These are phyloP conservation scores for Drosophila truncata DNA, from an alignment of 1,140 invertebrate species.

Conservation along the genomic window DNA sequence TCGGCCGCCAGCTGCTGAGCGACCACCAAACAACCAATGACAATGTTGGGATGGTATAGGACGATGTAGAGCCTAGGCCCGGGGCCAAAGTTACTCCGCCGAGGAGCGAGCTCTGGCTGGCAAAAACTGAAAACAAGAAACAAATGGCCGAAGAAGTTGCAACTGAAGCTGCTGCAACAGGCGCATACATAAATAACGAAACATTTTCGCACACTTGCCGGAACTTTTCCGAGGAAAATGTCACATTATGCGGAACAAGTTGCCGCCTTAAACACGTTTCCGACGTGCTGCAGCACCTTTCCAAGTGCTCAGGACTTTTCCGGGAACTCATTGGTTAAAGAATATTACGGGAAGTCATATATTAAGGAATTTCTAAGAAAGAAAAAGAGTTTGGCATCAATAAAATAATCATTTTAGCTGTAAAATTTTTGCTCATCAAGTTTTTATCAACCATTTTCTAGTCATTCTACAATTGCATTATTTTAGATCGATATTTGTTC, in stretches of 20 bases:
- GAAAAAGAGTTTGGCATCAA: not conserved
- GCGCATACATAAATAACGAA: slow-evolving; percentile 80
- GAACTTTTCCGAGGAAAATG: slow-evolving; percentile 63
- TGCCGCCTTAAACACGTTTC: slow-evolving; percentile 59
- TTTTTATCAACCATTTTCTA: not conserved
- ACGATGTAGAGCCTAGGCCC: slow-evolving; percentile 30
- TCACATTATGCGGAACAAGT: slow-evolving; percentile 79
- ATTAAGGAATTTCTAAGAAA: slow-evolving; percentile 12
- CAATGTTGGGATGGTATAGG: slow-evolving; percentile 19
- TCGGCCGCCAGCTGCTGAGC: slow-evolving; percentile 68
- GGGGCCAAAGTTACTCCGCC: slow-evolving; percentile 56
- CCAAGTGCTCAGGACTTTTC: slow-evolving; percentile 13
- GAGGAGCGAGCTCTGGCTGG: slow-evolving; percentile 22
- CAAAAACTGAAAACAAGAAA: slow-evolving; percentile 42
- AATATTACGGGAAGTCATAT: slow-evolving; percentile 14
- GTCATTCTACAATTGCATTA: not conserved
- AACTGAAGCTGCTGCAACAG: slow-evolving; percentile 66
- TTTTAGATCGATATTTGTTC: not conserved
- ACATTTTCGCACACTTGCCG: slow-evolving; percentile 65
- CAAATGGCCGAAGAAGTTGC: slow-evolving; percentile 76
- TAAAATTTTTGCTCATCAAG: not conserved
- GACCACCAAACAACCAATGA: slow-evolving; percentile 48
- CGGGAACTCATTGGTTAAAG: slow-evolving; percentile 17
- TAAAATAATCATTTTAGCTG: not conserved
- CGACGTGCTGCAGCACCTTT: slow-evolving; percentile 63